phyloP scores from a whole-genome alignment of 2,888 invertebrate genomes.

The Drosophila ochracea region DNA sequence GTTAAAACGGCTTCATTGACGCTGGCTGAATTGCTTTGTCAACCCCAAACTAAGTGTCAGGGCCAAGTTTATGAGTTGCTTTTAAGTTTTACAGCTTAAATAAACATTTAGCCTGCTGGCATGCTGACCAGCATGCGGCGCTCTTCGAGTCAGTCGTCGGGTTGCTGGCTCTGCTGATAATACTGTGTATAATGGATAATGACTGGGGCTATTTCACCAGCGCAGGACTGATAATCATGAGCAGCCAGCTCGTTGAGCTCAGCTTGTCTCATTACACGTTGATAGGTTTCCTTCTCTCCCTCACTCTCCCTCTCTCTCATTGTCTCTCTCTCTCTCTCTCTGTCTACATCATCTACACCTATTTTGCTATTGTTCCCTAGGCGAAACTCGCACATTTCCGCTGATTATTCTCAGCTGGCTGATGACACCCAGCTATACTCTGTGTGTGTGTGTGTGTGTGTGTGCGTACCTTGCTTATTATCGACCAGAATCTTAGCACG shows the following conservation, averaged over 20 bases:
- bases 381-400: constrained; percentile 69
- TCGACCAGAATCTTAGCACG: constrained; percentile 12
- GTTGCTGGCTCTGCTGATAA: constrained; percentile 23
- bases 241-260: constrained; percentile 56
- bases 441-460: constrained; percentile 1
- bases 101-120: constrained; percentile 57
- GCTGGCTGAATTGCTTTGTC: constrained; percentile 32
- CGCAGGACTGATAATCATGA: constrained; percentile 63
- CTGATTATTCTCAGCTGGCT: constrained; percentile 44
- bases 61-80: constrained; percentile 68
- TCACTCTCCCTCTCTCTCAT: neutral
- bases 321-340: neutral
- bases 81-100: constrained; percentile 71
- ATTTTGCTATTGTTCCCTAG: constrained; percentile 60
- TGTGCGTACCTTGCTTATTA: constrained; percentile 15
- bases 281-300: constrained; percentile 47
- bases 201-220: constrained; percentile 25
- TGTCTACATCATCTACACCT: constrained; percentile 41
- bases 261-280: constrained; percentile 75
- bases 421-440: constrained; percentile 50
- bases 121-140: constrained; percentile 60
- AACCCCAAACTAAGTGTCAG: constrained; percentile 24
- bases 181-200: constrained; percentile 58
- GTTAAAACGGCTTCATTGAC: constrained; percentile 54
- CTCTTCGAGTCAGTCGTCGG: constrained; percentile 1